Percentiles rank a stretch among this genome's conserved stretches.
Conservation (phyloP, 2,797 vertebrate genomes). For the Prunella strophiata region DNA sequence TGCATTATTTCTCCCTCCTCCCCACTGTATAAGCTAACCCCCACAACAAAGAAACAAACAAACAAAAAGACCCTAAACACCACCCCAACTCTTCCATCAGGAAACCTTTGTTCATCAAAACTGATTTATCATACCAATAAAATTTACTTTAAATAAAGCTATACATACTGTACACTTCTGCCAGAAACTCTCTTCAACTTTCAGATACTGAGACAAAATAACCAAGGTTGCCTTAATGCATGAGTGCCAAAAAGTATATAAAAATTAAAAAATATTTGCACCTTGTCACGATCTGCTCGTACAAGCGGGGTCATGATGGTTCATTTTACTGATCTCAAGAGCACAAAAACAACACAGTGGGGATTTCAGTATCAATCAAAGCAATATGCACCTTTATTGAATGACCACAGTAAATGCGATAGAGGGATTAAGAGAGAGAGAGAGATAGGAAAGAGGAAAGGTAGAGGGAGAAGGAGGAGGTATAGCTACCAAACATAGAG, state of each 20-base stretch:
- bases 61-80: neutral
- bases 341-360: too few species aligned
- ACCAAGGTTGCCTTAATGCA: constrained; percentile 55
- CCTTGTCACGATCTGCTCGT: neutral
- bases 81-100: constrained; percentile 3
- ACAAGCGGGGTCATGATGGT: too few species aligned
- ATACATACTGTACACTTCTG: constrained; percentile 66
- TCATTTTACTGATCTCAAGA: too few species aligned
- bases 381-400: too few species aligned
- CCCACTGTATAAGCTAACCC: constrained; percentile 44
- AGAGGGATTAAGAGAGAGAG: too few species aligned
- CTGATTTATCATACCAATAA: constrained; percentile 60
- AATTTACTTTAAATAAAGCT: constrained; percentile 67
- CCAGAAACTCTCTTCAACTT: constrained; percentile 66
- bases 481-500: too few species aligned
- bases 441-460: too few species aligned
- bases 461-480: too few species aligned
- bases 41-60: neutral
- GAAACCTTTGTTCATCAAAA: constrained; percentile 65
- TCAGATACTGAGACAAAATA: constrained; percentile 68
- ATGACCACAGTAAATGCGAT: too few species aligned
- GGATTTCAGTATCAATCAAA: too few species aligned
- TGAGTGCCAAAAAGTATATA: constrained; percentile 60
- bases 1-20: neutral
- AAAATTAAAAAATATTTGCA: constrained; percentile 61